Evolutionary conservation across 2,888 invertebrate species (phyloP).

Genomic region (Cantharis rufa): DNA sequence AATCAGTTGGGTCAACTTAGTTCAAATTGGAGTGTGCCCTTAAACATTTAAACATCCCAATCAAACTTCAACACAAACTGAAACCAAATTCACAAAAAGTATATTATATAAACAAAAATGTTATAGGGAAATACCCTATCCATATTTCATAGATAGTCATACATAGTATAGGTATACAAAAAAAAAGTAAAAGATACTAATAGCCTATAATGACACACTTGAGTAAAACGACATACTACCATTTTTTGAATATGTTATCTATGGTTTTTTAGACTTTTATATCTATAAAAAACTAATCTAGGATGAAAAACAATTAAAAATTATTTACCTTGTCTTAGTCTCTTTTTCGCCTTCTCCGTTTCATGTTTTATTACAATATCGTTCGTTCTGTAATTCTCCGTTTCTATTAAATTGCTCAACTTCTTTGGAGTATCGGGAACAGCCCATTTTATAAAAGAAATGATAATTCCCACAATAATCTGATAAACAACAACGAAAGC

Average conservation of each 20-base stretch:
- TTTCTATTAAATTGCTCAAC: slow-evolving; percentile 70
- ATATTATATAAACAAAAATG: too few species aligned
- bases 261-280: too few species aligned
- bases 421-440: slow-evolving; percentile 77
- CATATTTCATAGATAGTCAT: too few species aligned
- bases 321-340: slow-evolving; percentile 22
- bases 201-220: too few species aligned
- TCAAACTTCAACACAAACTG: background rate
- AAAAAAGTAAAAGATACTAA: too few species aligned
- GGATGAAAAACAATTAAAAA: background rate
- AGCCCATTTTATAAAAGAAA: slow-evolving; percentile 73
- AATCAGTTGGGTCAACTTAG: slow-evolving; percentile 21
- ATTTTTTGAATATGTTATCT: too few species aligned
- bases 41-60: background rate
- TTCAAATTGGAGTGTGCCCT: background rate
- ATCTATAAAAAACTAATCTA: too few species aligned
- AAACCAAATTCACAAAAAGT: background rate
- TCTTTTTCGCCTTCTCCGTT: slow-evolving; percentile 57
- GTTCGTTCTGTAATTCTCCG: slow-evolving; percentile 73
- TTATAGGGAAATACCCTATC: too few species aligned
- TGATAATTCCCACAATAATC: slow-evolving; percentile 75
- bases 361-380: slow-evolving; percentile 76
- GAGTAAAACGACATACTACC: too few species aligned
- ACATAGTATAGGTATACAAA: too few species aligned
- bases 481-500: slow-evolving; percentile 80